Conservation (phyloP, 1,140 invertebrate genomes). For the Papilio polytes region DNA sequence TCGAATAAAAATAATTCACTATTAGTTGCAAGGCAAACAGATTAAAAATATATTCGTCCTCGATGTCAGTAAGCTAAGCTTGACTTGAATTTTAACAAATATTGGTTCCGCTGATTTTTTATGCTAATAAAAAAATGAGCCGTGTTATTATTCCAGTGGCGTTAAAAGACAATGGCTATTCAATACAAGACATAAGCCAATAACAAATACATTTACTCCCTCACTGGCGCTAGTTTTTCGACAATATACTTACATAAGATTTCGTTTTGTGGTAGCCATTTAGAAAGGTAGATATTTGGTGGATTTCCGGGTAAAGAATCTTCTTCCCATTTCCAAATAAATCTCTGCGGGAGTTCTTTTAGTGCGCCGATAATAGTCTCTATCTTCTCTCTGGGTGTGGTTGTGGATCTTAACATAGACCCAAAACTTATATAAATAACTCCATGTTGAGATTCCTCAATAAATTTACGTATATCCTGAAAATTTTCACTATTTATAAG, state of each 20-base stretch:
- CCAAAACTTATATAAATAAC: conserved; percentile 90
- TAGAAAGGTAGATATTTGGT: conserved; percentile 86
- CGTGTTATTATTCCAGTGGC: neutral
- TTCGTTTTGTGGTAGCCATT: conserved; percentile 89
- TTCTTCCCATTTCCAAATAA: conserved; percentile 90
- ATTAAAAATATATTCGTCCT: neutral
- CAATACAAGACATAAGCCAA: neutral
- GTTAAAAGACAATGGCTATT: neutral
- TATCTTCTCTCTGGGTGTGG: conserved; percentile 84
- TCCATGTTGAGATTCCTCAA: conserved; percentile 88
- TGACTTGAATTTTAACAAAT: conserved; percentile 5
- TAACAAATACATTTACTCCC: neutral
- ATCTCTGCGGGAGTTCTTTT: conserved; percentile 84
- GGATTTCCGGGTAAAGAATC: conserved; percentile 84
- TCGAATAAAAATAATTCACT: neutral
- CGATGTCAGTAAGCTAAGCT: neutral
- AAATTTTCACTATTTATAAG: conserved; percentile 30
- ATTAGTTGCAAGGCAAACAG: neutral
- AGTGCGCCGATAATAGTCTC: conserved; percentile 86
- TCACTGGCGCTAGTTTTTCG: too few relatives aligned
- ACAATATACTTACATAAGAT: conserved; percentile 84
- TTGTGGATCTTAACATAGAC: conserved; percentile 86
- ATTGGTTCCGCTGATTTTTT: neutral
- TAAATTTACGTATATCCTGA: conserved; percentile 87
- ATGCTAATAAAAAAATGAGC: neutral